Percentiles rank a stretch among this genome's conserved stretches.
Conservation (phyloP, 2,888 invertebrate species). For the Eumacrocentrus americanus region DNA sequence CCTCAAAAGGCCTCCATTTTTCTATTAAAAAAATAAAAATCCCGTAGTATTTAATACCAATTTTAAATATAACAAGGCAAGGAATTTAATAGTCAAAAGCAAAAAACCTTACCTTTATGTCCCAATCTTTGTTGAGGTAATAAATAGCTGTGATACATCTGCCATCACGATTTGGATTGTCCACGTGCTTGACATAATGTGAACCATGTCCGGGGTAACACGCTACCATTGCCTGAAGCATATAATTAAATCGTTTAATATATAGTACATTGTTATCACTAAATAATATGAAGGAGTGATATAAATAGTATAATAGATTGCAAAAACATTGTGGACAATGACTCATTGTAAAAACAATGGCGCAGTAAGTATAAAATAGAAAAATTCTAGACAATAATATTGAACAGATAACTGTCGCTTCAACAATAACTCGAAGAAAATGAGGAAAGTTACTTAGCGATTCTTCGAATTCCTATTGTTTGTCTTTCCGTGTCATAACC, state of each 20-base stretch:
- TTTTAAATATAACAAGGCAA: too few species aligned
- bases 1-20: constrained; percentile 83
- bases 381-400: too few species aligned
- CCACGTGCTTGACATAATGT: constrained; percentile 96
- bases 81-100: too few species aligned
- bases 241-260: not conserved
- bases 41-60: not conserved
- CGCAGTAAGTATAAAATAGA: too few species aligned
- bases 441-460: too few species aligned
- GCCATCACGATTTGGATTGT: constrained; percentile 96
- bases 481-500: too few species aligned
- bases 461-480: too few species aligned
- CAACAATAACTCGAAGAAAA: too few species aligned
- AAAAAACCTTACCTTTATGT: constrained; percentile 76
- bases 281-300: not conserved
- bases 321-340: too few species aligned
- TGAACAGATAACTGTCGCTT: too few species aligned
- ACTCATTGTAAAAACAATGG: not conserved
- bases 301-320: not conserved
- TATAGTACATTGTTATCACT: not conserved
- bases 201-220: constrained; percentile 95
- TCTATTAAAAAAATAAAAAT: constrained; percentile 47
- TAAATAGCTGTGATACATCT: constrained; percentile 97
- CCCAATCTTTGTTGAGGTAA: constrained; percentile 95
- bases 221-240: constrained; percentile 93